Evolutionary conservation across 2,888 invertebrate species (phyloP).

Genomic region (Aphrophora alni): DNA sequence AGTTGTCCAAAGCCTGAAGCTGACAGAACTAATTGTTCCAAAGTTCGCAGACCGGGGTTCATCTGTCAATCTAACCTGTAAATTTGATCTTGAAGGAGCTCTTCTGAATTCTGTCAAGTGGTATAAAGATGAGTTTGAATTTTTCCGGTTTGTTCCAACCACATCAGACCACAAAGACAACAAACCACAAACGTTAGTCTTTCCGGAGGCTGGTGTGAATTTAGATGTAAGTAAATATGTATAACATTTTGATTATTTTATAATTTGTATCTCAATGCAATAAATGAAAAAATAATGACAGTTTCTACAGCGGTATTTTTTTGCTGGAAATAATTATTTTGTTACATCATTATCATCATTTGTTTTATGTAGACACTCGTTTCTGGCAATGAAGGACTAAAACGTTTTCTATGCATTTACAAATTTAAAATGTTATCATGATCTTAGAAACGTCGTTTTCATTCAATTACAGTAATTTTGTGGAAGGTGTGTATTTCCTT

Average conservation of each 20-base stretch:
- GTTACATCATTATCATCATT: too few species aligned
- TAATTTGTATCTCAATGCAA: too few species aligned
- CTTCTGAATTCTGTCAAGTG: slow-evolving; percentile 52
- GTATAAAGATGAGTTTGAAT: slow-evolving; percentile 53
- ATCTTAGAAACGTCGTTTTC: too few species aligned
- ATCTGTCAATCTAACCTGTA: slow-evolving; percentile 48
- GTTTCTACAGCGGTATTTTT: too few species aligned
- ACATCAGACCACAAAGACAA: slow-evolving; percentile 48
- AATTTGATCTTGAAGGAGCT: slow-evolving; percentile 47
- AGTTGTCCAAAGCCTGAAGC: slow-evolving; percentile 46
- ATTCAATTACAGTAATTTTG: too few species aligned
- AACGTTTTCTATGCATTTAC: too few species aligned
- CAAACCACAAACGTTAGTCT: slow-evolving; percentile 47
- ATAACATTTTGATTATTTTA: not conserved
- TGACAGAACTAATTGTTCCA: slow-evolving; percentile 48
- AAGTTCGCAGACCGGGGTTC: slow-evolving; percentile 47
- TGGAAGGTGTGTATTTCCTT: too few species aligned
- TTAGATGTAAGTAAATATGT: slow-evolving; percentile 48
- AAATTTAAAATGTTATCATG: too few species aligned
- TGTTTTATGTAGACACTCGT: too few species aligned
- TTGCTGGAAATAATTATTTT: too few species aligned
- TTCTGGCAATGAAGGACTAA: too few species aligned
- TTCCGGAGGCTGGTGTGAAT: slow-evolving; percentile 48
- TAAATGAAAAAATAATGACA: too few species aligned
- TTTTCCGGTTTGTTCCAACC: slow-evolving; percentile 52